Conservation (phyloP, 2,797 vertebrate genomes). For the Bufotes viridis region DNA sequence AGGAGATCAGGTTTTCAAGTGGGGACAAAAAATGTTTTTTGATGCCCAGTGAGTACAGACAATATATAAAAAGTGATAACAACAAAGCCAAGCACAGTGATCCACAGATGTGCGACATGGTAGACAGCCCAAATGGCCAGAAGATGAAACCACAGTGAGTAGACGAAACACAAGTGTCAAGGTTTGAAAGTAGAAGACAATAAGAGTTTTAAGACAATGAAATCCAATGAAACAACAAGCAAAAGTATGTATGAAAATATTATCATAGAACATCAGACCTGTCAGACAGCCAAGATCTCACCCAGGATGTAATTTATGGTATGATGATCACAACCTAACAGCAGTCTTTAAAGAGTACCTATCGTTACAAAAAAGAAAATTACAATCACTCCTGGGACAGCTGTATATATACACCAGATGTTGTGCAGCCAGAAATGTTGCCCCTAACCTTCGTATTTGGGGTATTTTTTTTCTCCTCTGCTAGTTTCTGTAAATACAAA, state of each 20-base stretch:
- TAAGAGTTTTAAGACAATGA: not conserved
- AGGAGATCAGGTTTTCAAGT: not conserved
- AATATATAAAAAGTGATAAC: not conserved
- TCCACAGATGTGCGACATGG: not conserved
- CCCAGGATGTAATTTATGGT: constrained; percentile 29
- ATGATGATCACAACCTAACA: constrained; percentile 27
- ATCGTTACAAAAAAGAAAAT: constrained; percentile 21
- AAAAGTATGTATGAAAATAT: constrained; percentile 3
- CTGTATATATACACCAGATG: not conserved
- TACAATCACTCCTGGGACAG: not conserved
- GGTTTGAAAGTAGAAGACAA: not conserved
- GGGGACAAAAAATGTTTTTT: not conserved
- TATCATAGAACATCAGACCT: constrained; percentile 27
- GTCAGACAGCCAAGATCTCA: constrained; percentile 30
- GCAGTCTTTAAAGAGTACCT: constrained; percentile 23
- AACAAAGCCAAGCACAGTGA: not conserved
- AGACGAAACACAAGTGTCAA: too few relatives aligned
- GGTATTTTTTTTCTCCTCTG: not conserved
- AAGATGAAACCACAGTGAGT: not conserved
- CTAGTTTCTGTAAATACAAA: not conserved
- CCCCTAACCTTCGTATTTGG: not conserved
- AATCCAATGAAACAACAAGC: not conserved
- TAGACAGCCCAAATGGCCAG: not conserved
- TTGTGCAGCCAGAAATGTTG: not conserved
- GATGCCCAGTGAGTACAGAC: not conserved